Evolutionary conservation across 2,797 vertebrate genomes (phyloP).

Genomic region (Sandelia bainsii): DNA sequence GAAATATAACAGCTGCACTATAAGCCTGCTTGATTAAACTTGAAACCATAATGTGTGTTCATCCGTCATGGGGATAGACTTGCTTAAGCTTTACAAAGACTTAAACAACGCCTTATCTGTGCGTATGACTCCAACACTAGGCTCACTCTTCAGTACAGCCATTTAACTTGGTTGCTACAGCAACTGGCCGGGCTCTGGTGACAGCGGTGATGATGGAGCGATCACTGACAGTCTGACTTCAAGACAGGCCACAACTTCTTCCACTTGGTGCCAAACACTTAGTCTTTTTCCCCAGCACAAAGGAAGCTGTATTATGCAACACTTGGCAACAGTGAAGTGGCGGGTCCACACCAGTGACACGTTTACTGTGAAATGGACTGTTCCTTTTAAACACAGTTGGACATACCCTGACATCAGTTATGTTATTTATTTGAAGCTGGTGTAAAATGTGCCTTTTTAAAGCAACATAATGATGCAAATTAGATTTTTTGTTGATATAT

Average conservation of each 20-base stretch:
- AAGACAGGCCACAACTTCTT: constrained; percentile 57
- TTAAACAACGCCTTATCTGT: constrained; percentile 54
- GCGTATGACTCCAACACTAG: neutral
- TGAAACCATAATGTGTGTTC: neutral
- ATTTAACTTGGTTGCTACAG: constrained; percentile 58
- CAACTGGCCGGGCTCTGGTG: constrained; percentile 37
- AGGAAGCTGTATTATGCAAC: constrained; percentile 66
- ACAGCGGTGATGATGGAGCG: constrained; percentile 46
- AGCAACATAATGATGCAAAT: constrained; percentile 31
- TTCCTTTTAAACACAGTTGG: constrained; percentile 29
- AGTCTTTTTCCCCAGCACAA: constrained; percentile 39
- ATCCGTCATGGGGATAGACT: neutral
- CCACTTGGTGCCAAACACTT: constrained; percentile 55
- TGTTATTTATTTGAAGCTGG: constrained; percentile 32
- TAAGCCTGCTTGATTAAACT: neutral
- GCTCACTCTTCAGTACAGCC: constrained; percentile 41
- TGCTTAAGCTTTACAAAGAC: constrained; percentile 21
- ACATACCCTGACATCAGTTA: constrained; percentile 36
- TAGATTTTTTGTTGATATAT: neutral
- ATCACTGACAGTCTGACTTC: constrained; percentile 54
- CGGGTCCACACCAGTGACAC: constrained; percentile 19
- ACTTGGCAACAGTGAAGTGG: constrained; percentile 43
- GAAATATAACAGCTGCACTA: neutral
- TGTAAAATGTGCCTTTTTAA: constrained; percentile 18
- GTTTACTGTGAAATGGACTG: constrained; percentile 36